A percentile compares a stretch with the other conserved stretches of the same genome.
phyloP scores from a whole-genome alignment of 2,113 vertebrate genomes.

The zebrafish (Danio rerio) region GRCz12tu NC_133179.1:10395001-10395500 shows the following conservation, averaged over 20 bases:
- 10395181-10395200: constrained; percentile 61
- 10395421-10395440: too few species aligned
- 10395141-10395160: constrained; percentile 60
- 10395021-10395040: not conserved
- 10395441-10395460: too few species aligned
- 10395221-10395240: constrained; percentile 57
- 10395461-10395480: too few species aligned
- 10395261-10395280: constrained; percentile 44
- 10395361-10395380: too few species aligned
- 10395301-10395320: not conserved
- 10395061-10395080: not conserved
- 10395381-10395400: too few species aligned
- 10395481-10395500: too few species aligned
- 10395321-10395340: too few species aligned
- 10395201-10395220: constrained; percentile 63
- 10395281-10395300: constrained; percentile 39
- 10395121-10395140: constrained; percentile 63
- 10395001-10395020: too few species aligned
- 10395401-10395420: too few species aligned
- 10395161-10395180: constrained; percentile 60
- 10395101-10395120: not conserved
- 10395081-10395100: not conserved
- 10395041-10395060: too few species aligned
- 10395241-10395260: constrained; percentile 52
- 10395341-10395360: too few species aligned